Base-by-base conservation (phyloP, 2,797 vertebrate genomes). In the Sphenopsis melanotis region DNA sequence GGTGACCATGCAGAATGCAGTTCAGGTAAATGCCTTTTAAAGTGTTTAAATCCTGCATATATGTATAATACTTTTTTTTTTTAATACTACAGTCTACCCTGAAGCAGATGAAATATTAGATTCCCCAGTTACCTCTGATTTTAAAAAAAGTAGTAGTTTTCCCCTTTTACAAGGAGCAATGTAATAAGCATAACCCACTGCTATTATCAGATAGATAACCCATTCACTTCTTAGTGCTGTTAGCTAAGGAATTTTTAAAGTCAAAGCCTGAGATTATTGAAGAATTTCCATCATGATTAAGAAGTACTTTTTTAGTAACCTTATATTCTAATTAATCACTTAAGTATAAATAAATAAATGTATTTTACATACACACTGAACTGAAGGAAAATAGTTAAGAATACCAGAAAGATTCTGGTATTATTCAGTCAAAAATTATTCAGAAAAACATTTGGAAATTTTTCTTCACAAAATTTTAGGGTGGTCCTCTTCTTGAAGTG, bases 1-100 rank as follows among this genome's bases (percentile, higher is more conserved):
- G 42, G 56, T 92, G 92, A 94, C 93, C 93, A 98, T 98, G 98
- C 97, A 98, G 93, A 96, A 97, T 97, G 94, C 97, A 83, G 92
- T 97, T 97, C 98, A 98, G 95, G 98, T 98, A 97, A 97, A 94
- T 84, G 30, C 36, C 60, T 70, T 86, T 61, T 71, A 44, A 83
- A 82, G n/a, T 71, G 13, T 78, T 79, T 90, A 42, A 39, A 70
- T 92, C 21, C 27, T n/a, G 5, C 23, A 18, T 60, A 20, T 9
- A 12, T 49, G 11, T 55, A 30, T 44, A 74, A 29, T 56, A 23
- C 2, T 12, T 82, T 44, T 49, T 34, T 66, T n/a, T 32, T 83
- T 69, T 12, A 47, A 59, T 64, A 32, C 12, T 27, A 13, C 75
- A n/a, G 11, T 77, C 16, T 89, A 21, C 41, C 39, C n/a, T 49